Conservation (phyloP, 2,888 invertebrate genomes). For the Perizoma flavofasciatum region DNA sequence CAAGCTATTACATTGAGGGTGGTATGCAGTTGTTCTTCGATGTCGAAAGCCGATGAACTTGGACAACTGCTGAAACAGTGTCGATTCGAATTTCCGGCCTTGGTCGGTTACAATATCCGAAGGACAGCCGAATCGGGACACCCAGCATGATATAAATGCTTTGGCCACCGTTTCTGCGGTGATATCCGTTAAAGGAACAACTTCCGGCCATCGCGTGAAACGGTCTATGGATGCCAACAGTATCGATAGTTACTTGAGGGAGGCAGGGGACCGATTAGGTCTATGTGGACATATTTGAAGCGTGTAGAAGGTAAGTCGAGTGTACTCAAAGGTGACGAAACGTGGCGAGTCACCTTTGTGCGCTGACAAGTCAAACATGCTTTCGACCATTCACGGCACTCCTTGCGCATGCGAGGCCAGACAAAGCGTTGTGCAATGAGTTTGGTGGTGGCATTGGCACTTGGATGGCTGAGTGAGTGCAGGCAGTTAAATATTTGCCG, state of each 20-base stretch:
- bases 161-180: constrained; percentile 55
- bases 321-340: constrained; percentile 2
- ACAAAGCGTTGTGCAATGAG: constrained; percentile 34
- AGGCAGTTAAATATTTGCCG: constrained; percentile 23
- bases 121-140: constrained; percentile 42
- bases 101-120: constrained; percentile 53
- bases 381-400: constrained; percentile 40
- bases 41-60: constrained; percentile 21
- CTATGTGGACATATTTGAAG: constrained; percentile 28
- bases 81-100: constrained; percentile 49
- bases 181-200: constrained; percentile 44
- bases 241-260: constrained; percentile 32
- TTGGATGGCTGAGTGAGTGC: constrained; percentile 32
- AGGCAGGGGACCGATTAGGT: constrained; percentile 35
- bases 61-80: constrained; percentile 20
- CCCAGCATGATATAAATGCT: constrained; percentile 46
- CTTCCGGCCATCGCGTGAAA: constrained; percentile 25
- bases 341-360: constrained; percentile 45
- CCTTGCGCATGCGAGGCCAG: constrained; percentile 35
- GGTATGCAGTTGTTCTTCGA: constrained; percentile 29
- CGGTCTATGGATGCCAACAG: constrained; percentile 41
- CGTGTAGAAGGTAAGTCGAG: constrained; percentile 7
- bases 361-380: constrained; percentile 48
- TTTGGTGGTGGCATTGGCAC: constrained; percentile 24
- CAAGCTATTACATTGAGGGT: constrained; percentile 14